These are phyloP conservation scores for Neuroscelio doddi DNA, from an alignment of 2,888 invertebrate species.

Conservation along the genomic window DNA sequence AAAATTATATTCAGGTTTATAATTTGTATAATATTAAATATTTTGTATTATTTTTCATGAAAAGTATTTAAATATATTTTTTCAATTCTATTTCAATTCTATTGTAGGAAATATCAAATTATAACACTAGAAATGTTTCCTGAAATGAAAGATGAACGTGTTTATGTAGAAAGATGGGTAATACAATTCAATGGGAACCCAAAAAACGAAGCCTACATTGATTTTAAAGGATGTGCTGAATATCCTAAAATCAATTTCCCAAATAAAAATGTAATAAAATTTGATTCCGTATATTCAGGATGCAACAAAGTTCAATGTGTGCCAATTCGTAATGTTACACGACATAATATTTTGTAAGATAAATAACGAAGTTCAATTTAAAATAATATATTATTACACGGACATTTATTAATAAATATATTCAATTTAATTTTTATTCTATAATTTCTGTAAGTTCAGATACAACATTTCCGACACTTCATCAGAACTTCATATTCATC, in stretches of 20 bases:
- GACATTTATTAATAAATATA: too few relatives aligned
- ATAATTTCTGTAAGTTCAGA: constrained; percentile 37
- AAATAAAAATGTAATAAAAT: constrained; percentile 61
- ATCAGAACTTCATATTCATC: constrained; percentile 37
- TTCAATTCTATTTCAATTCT: constrained; percentile 1
- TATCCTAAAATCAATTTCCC: constrained; percentile 64
- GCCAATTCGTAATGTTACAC: constrained; percentile 68
- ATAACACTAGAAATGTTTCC: constrained; percentile 68
- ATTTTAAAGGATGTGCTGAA: constrained; percentile 70
- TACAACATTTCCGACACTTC: constrained; percentile 45
- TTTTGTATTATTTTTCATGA: too few relatives aligned
- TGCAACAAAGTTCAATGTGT: constrained; percentile 61
- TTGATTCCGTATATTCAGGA: constrained; percentile 66
- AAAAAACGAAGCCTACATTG: constrained; percentile 62
- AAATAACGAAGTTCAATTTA: too few relatives aligned
- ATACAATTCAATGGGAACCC: constrained; percentile 70
- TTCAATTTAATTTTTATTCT: constrained; percentile 6
- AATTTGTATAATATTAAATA: too few relatives aligned
- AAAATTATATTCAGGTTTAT: too few relatives aligned
- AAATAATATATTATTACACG: too few relatives aligned
- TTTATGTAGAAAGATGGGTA: constrained; percentile 72
- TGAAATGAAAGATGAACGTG: constrained; percentile 51
- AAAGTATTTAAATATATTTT: constrained; percentile 8
- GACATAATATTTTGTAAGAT: constrained; percentile 67
- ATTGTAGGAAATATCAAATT: constrained; percentile 64